Base-by-base conservation (phyloP, 2,113 vertebrate species). In the Callipepla squamata region DNA sequence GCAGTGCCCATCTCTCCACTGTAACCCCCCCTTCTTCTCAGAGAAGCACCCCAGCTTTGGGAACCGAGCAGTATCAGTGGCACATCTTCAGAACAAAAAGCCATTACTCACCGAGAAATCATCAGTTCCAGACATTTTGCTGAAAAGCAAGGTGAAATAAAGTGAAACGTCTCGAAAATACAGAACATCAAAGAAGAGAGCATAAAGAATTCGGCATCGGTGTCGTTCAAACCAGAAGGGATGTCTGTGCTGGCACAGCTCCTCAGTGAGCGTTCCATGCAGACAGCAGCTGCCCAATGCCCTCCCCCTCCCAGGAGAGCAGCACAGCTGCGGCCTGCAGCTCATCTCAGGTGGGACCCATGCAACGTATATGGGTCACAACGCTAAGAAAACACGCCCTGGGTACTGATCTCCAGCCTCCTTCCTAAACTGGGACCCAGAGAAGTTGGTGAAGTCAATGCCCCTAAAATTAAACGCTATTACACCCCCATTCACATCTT, bases 101-200 rank as follows among this genome's bases (percentile, higher is more conserved):
- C 88, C 66, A 80, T 81, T 84, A 97, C 97, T 97, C 90, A 97
- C 97, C 92, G 97, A 97, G 92, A 97, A 97, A 57, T 97, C 97
- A 93, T 97, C 97, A 80, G 95, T 89, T 93, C 96, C 97, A 95
- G 97, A 97, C 97, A 97, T 97, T 96, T 92, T 93, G 85, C 95
- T 96, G 94, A 94, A 96, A 96, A 94, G 92, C 73, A 96, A 96
- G 94, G 96, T 94, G 92, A 96, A 85, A 96, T 68, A 96, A 93
- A 95, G 92, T 90, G 84, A 93, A 90, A 87, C 91, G 94, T 80
- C 81, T 94, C 95, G 87, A 89, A 95, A 94, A 72, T 50, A 91
- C 85, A 36, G 72, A 58, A 73, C 73, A 79, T 83, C 32, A 87
- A 93, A 78, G 75, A 93, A 90, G 70, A 84, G 34, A 67, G 89